phyloP scores from a whole-genome alignment of 2,113 vertebrate genomes.

The Dromaius novaehollandiae region DNA sequence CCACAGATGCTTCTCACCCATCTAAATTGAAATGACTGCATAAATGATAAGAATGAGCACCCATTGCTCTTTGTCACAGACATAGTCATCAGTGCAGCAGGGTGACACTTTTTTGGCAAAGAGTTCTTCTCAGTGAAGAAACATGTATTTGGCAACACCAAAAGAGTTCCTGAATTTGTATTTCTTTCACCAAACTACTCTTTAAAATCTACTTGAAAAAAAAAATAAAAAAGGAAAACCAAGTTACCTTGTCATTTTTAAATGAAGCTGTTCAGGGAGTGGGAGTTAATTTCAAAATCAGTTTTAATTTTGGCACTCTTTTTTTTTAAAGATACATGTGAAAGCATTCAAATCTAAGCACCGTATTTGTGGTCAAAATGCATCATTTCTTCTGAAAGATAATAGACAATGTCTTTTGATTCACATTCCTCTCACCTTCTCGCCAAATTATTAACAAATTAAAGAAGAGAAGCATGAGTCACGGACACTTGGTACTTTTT shows the following conservation, averaged over 20 bases:
- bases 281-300: not conserved
- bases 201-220: not conserved
- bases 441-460: not conserved
- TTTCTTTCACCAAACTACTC: not conserved
- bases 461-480: not conserved
- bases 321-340: not conserved
- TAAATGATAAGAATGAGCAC: not conserved
- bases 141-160: not conserved
- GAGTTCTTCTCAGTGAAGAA: not conserved
- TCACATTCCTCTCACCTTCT: not conserved
- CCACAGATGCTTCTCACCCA: not conserved
- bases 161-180: not conserved
- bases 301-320: not conserved
- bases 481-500: not conserved
- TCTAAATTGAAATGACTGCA: not conserved
- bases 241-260: not conserved
- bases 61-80: not conserved
- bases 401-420: not conserved
- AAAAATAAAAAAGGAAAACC: not conserved
- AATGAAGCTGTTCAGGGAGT: not conserved
- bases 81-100: not conserved
- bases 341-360: not conserved
- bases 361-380: not conserved
- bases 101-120: not conserved
- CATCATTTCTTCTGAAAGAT: not conserved